Evolutionary conservation across 2,113 vertebrate genomes (phyloP), one percentile per base, ranked within the genome.

Genomic region (Ailuropoda melanoleuca): DNA sequence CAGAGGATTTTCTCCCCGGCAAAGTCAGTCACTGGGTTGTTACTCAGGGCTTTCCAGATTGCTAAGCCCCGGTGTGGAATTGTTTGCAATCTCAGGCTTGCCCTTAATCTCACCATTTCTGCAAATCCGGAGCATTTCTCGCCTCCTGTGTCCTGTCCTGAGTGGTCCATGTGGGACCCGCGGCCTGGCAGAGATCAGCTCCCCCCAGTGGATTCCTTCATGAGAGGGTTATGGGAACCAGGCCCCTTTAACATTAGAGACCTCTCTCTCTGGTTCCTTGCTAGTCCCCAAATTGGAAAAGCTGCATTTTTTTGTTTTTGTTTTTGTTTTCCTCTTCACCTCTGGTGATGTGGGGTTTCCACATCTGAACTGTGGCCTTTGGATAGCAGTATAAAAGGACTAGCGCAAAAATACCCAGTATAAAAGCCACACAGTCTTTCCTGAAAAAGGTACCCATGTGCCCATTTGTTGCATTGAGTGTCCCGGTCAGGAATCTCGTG

Each of bases 381-480:
- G 60, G 50, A 1, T 37, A 43, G 14, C 26, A 58, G 84, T 15
- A 46, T 29, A 29, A 48, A 75, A 46, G 43, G 24, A 17, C 24
- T 39, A 46, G 72, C 72, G 9, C 43, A 17, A 15, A 75, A 29
- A 43, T 8, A 26, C 43, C 31, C 48, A 6, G 39, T 17, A 15
- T 70, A 24, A 70, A 37, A 72, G 66, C n/a, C 53, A 2, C 11
- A 4, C 13, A 1, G 62, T 8, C 13, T 23, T 15, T 53, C 23
- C 34, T 13, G 68, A 14, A 19, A 17, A 48, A 50, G 46, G 13
- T 26, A 0, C 46, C 13, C 2, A 0, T 0, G 9, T 37, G 1
- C 1, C 1, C 37, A 1, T 4, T 31, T 2, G 0, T 23, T n/a
- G 18, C 21, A 2, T 1, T 9, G 21, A 60, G 17, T 43, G 0